A percentile compares a stretch with the other conserved stretches of the same genome.
Evolutionary conservation across 2,888 invertebrate species (phyloP).

Genomic region (Pogonocherus hispidulus): DNA sequence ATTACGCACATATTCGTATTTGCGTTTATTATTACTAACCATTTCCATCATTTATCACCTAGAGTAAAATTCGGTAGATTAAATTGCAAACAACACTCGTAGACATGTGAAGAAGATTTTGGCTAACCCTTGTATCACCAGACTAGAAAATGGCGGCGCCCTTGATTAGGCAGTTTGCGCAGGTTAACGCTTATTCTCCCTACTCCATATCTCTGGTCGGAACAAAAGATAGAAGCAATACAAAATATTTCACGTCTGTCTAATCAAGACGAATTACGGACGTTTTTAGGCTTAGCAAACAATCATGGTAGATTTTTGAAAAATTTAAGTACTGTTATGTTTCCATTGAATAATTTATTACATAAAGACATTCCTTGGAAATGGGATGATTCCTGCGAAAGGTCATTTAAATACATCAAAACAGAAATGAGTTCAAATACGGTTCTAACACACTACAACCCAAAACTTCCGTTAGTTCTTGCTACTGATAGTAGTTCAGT

Average conservation of each 20-base stretch:
- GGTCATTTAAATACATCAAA: slow-evolving; percentile 35
- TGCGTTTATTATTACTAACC: too few species aligned
- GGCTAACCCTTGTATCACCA: too few species aligned
- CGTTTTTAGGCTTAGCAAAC: slow-evolving; percentile 28
- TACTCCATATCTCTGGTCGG: too few species aligned
- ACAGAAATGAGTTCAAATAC: slow-evolving; percentile 22
- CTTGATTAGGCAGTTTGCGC: too few species aligned
- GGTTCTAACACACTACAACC: slow-evolving; percentile 33
- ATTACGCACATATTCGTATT: too few species aligned
- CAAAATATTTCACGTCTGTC: slow-evolving; percentile 29
- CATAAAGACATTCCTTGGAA: slow-evolving; percentile 23
- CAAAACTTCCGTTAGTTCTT: slow-evolving; percentile 29
- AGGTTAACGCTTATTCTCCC: too few species aligned
- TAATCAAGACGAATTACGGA: slow-evolving; percentile 32
- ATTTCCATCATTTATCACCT: too few species aligned
- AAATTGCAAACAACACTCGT: too few species aligned
- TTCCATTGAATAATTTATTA: slow-evolving; percentile 37
- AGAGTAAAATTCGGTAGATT: too few species aligned
- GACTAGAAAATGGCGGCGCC: too few species aligned
- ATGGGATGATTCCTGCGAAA: slow-evolving; percentile 34
- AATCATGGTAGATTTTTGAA: slow-evolving; percentile 40
- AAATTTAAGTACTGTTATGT: slow-evolving; percentile 23
- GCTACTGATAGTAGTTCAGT: slow-evolving; percentile 21
- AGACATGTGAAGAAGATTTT: too few species aligned
- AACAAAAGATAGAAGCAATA: slow-evolving; percentile 41